phyloP scores from a whole-genome alignment of 2,888 invertebrate species.

The Parnassius smintheus region DNA sequence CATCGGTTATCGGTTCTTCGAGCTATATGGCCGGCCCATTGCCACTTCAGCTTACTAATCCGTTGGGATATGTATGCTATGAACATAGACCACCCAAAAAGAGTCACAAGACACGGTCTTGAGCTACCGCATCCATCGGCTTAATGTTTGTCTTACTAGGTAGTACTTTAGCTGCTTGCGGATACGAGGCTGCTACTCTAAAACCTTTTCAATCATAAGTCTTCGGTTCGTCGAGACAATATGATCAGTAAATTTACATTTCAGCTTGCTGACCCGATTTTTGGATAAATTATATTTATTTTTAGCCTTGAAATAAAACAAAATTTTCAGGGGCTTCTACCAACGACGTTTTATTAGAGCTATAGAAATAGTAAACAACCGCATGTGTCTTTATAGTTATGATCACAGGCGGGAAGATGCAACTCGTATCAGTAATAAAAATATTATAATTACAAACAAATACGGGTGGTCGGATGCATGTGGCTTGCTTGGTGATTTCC shows the following conservation, averaged over 20 bases:
- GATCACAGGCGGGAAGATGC: neutral
- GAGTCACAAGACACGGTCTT: no score
- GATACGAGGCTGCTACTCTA: neutral
- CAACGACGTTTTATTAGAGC: conserved; percentile 1
- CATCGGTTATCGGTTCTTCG: neutral
- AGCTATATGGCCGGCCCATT: neutral
- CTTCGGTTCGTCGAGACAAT: neutral
- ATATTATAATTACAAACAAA: conserved; percentile 25
- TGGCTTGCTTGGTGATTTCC: conserved; percentile 10
- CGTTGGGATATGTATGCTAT: no score
- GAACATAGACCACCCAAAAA: no score
- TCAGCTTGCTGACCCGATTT: no score
- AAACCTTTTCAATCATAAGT: no score
- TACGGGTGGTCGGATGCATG: conserved; percentile 26
- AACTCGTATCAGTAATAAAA: conserved; percentile 22
- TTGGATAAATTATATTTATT: neutral
- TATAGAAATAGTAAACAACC: conserved; percentile 13
- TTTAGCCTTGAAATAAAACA: conserved; percentile 8
- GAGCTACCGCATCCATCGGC: no score
- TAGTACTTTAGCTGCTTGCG: neutral
- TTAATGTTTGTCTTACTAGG: no score
- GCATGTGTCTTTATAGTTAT: conserved; percentile 17
- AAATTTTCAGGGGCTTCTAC: neutral
- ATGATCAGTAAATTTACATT: neutral
- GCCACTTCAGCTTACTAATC: neutral